Evolutionary conservation across 2,888 invertebrate genomes (phyloP).

Genomic region (Blastobasis lacticolella): DNA sequence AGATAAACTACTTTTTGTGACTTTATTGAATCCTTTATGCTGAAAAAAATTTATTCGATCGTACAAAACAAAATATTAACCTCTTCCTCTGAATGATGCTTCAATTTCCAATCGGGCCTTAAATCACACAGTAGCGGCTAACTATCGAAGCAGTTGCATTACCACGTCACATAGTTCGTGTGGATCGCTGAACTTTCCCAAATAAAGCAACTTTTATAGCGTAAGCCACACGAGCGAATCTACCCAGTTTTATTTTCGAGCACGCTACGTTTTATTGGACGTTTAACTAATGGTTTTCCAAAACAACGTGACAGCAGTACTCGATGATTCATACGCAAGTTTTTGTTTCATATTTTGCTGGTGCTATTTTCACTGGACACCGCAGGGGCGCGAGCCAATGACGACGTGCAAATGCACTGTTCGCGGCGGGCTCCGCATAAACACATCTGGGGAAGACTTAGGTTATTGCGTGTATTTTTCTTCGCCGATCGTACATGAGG

Average conservation of each 20-base stretch:
- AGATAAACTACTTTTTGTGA: too few species aligned
- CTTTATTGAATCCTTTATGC: too few species aligned
- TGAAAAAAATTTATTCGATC: too few species aligned
- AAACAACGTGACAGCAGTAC: constrained; percentile 45
- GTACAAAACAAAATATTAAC: too few species aligned
- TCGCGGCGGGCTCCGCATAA: constrained; percentile 23
- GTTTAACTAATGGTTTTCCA: constrained; percentile 51
- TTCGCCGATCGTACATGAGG: constrained; percentile 54
- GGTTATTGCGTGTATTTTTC: constrained; percentile 51
- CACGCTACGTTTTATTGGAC: constrained; percentile 46
- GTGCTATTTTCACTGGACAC: constrained; percentile 10
- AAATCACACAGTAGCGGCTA: constrained; percentile 7
- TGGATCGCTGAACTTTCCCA: constrained; percentile 32
- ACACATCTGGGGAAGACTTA: constrained; percentile 40
- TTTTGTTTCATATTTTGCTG: constrained; percentile 17
- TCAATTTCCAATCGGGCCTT: background rate
- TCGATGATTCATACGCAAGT: constrained; percentile 41
- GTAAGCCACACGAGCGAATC: constrained; percentile 34
- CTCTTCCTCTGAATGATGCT: too few species aligned
- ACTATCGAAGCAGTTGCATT: constrained; percentile 8
- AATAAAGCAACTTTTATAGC: constrained; percentile 38
- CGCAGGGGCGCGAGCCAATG: constrained; percentile 4
- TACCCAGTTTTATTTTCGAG: constrained; percentile 37
- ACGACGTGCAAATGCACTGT: constrained; percentile 19
- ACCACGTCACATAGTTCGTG: constrained; percentile 32